phyloP scores from a whole-genome alignment of 2,113 vertebrate genomes.

The Geococcyx californianus region DNA sequence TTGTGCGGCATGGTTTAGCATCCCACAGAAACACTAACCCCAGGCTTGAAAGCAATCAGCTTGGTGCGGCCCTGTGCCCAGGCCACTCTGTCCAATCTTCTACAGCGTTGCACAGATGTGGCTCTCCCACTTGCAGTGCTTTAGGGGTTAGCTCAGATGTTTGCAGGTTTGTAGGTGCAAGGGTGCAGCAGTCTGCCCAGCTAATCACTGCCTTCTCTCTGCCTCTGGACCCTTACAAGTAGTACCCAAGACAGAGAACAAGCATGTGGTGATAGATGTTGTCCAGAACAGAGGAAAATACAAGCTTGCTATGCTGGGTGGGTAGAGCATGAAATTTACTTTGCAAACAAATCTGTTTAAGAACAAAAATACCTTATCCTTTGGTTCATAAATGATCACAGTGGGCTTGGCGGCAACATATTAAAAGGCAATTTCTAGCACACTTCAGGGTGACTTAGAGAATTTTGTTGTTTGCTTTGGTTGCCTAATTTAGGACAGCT shows the following conservation, averaged over 20 bases:
- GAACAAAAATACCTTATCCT: background rate
- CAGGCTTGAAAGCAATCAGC: background rate
- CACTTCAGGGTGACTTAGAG: background rate
- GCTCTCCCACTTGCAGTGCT: background rate
- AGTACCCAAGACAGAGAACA: accelerated
- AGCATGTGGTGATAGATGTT: background rate
- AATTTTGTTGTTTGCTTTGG: background rate
- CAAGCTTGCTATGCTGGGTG: background rate
- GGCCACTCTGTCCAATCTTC: background rate
- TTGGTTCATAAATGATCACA: accelerated
- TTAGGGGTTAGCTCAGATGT: accelerated
- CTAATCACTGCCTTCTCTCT: background rate
- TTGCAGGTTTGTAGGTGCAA: background rate
- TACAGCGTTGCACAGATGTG: accelerated
- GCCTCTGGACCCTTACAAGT: background rate
- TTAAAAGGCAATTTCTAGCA: background rate
- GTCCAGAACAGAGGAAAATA: background rate
- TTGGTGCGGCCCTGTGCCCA: accelerated
- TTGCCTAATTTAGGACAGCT: background rate
- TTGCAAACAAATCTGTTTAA: background rate
- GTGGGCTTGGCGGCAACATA: background rate
- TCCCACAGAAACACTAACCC: background rate
- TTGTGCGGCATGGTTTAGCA: accelerated
- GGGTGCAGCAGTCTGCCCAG: background rate
- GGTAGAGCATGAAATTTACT: background rate